Evolutionary conservation across 1,140 invertebrate genomes (phyloP), one percentile per base, ranked within the genome.

Genomic region (Nasonia giraulti): DNA sequence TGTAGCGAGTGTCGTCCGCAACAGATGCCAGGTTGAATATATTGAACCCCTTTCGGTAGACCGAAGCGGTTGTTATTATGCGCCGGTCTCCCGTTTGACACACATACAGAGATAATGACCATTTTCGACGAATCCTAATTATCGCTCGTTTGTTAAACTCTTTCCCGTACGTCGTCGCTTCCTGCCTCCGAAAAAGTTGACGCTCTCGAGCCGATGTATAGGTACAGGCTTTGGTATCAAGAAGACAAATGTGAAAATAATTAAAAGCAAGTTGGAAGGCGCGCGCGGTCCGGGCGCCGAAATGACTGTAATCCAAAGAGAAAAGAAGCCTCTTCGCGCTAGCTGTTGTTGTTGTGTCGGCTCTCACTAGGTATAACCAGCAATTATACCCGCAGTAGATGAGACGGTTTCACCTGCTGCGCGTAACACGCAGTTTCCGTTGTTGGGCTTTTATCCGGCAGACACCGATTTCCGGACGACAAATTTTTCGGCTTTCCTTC

Each of bases 211-310:
- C 66, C 8, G 40, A 44, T 11, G 66, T 14, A n/a, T 14, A n/a
- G 20, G 2, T 20, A 3, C 66, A 50, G 3, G 11, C 40, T 11
- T 12, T 2, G 3, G 31, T 20, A 33, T 33, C 50, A 23, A 69
- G 14, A 23, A 79, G 27, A 69, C 27, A 80, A 80, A 80, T 80
- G 31, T 44, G 0, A 27, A 27, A 27, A 80, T 80, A 80, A 80
- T 80, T 80, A 20, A 33, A 69, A 69, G 66, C 37, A 27, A 69
- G 33, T 69, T 62, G 1, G 12, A 44, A 74, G 31, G 71, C 31
- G 71, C 71, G 11, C 71, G 27, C 12, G 71, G n/a, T 20, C 12
- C 66, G 12, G 27, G 27, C 47, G 47, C 2, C 47, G 47, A 50
- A 50, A 50, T 50, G 14, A 50, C 47, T 50, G 47, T 50, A 50